Evolutionary conservation across 2,888 invertebrate genomes (phyloP).

Genomic region (Acleris laterana): DNA sequence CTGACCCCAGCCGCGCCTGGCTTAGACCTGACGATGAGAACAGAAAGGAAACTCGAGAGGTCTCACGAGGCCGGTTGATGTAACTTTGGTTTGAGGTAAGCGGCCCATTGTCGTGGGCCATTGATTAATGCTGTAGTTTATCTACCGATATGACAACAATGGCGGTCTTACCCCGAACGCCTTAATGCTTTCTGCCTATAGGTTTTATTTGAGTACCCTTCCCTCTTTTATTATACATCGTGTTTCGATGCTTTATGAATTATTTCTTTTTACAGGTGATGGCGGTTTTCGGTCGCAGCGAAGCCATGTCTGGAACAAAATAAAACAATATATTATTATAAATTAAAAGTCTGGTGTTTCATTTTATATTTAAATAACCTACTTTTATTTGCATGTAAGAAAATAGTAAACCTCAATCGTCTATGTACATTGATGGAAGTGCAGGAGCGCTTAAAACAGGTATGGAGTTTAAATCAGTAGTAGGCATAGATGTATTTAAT

Average conservation of each 20-base stretch:
- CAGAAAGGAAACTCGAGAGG: conserved; percentile 42
- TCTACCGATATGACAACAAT: conserved; percentile 83
- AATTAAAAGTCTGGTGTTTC: background rate
- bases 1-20: conserved; percentile 45
- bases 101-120: conserved; percentile 73
- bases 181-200: conserved; percentile 73
- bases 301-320: conserved; percentile 26
- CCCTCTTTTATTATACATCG: conserved; percentile 62
- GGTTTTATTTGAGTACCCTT: conserved; percentile 69
- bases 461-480: no score
- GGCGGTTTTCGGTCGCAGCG: conserved; percentile 3
- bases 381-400: no score
- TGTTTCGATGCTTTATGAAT: conserved; percentile 52
- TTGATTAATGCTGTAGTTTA: conserved; percentile 82
- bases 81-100: conserved; percentile 67
- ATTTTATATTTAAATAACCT: no score
- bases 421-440: no score
- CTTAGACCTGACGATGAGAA: conserved; percentile 9
- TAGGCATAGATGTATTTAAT: no score
- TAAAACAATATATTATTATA: background rate
- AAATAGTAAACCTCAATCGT: no score
- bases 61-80: conserved; percentile 54
- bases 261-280: conserved; percentile 53
- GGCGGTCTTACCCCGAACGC: conserved; percentile 73
- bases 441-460: no score